Evolutionary conservation across 2,888 invertebrate genomes (phyloP).

Genomic region (Corbicula japonica): DNA sequence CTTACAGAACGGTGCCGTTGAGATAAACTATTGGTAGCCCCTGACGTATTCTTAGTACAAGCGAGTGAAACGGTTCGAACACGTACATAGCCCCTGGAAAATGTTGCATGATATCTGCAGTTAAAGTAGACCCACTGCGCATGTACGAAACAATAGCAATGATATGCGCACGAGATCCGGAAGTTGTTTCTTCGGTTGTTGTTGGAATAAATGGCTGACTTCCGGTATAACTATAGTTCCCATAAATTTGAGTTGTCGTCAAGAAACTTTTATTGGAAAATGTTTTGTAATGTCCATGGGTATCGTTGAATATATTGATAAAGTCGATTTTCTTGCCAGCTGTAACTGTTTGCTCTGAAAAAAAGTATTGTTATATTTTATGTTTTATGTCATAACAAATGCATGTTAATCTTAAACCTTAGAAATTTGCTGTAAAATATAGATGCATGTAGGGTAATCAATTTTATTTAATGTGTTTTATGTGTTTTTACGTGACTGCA

Average conservation of each 20-base stretch:
- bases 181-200: background rate
- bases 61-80: conserved; percentile 58
- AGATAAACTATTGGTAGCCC: conserved; percentile 44
- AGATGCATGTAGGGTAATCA: background rate
- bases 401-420: too few species aligned
- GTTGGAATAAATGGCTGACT: conserved; percentile 4
- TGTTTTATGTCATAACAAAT: background rate
- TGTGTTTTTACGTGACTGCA: background rate
- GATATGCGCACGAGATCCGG: conserved; percentile 47
- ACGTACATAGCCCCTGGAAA: conserved; percentile 50
- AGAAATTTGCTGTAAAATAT: background rate
- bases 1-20: conserved; percentile 50
- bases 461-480: background rate
- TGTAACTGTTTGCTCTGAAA: background rate
- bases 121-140: conserved; percentile 66
- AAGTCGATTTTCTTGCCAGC: background rate
- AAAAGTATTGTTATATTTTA: background rate
- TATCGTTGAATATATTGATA: background rate
- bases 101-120: conserved; percentile 61
- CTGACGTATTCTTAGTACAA: conserved; percentile 32
- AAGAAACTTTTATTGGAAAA: background rate
- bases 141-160: conserved; percentile 63
- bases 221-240: background rate
- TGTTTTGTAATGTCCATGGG: background rate
- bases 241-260: background rate